A percentile compares a stretch with the other conserved stretches of the same genome.
These are phyloP conservation scores for Clistopyga incitator DNA, from an alignment of 2,888 invertebrate genomes.

Conservation along the genomic window DNA sequence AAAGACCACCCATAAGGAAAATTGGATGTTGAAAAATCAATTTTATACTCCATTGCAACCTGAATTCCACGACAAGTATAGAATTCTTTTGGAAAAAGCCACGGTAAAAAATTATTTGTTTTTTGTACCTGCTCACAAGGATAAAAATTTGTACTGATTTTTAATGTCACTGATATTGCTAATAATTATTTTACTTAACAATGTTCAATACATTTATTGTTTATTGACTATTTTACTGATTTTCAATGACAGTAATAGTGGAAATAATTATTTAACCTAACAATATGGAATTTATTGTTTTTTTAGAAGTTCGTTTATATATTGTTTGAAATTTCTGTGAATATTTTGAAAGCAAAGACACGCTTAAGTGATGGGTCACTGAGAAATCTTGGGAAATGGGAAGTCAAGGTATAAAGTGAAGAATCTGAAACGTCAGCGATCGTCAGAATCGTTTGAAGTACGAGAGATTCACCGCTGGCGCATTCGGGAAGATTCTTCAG, in stretches of 20 bases:
- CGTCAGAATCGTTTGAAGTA: conserved; percentile 20
- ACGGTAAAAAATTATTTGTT: too few relatives aligned
- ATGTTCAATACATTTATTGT: background rate
- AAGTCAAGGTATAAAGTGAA: background rate
- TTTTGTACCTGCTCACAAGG: too few relatives aligned
- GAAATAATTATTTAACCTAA: background rate
- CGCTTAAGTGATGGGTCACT: background rate
- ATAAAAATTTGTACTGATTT: too few relatives aligned
- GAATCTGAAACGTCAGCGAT: background rate
- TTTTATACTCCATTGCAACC: too few relatives aligned
- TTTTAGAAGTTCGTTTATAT: background rate
- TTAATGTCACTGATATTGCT: too few relatives aligned
- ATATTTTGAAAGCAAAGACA: too few relatives aligned
- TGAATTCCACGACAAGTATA: too few relatives aligned
- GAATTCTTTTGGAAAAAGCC: too few relatives aligned
- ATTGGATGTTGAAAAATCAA: too few relatives aligned
- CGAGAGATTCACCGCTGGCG: background rate
- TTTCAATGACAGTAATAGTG: too few relatives aligned
- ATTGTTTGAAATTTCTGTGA: background rate
- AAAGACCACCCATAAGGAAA: too few relatives aligned
- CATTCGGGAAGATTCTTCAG: conserved; percentile 2
- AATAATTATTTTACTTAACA: background rate
- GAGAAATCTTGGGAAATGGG: background rate
- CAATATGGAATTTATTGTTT: background rate
- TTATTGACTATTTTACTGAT: background rate